Evolutionary conservation across 2,888 invertebrate species (phyloP).

Genomic region (Eupithecia tripunctaria): DNA sequence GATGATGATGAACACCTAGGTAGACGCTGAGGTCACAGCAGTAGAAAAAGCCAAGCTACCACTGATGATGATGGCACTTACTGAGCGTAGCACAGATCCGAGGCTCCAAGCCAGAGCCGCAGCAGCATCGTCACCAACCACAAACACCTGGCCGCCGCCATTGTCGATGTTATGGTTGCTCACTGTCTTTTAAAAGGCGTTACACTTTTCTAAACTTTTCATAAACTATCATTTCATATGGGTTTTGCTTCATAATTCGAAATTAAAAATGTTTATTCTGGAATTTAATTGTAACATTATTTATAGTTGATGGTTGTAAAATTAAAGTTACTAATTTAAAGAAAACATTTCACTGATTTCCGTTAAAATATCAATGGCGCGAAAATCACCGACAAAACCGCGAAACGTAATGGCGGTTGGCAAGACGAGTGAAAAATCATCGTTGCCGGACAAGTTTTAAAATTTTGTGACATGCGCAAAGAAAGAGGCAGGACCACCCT

Average conservation of each 20-base stretch:
- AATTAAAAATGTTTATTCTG: neutral
- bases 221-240: neutral
- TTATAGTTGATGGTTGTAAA: neutral
- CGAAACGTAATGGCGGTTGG: conserved; percentile 66
- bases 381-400: conserved; percentile 60
- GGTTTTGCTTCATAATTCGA: neutral
- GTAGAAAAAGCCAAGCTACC: neutral
- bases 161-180: conserved; percentile 43
- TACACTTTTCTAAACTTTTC: conserved; percentile 7
- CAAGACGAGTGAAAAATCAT: conserved; percentile 53
- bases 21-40: neutral
- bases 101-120: conserved; percentile 74
- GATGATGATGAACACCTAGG: too few relatives aligned
- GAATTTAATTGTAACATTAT: neutral
- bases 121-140: conserved; percentile 72
- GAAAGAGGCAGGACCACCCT: conserved; percentile 23
- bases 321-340: neutral
- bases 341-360: conserved; percentile 22
- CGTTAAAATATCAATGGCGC: conserved; percentile 46
- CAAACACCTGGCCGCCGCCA: conserved; percentile 70
- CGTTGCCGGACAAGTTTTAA: conserved; percentile 51
- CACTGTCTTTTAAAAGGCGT: neutral
- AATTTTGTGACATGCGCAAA: conserved; percentile 70
- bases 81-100: conserved; percentile 81
- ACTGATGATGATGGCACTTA: conserved; percentile 58